Evolutionary conservation across 2,888 invertebrate species (phyloP).

Genomic region (Coelogynopora nodosa): DNA sequence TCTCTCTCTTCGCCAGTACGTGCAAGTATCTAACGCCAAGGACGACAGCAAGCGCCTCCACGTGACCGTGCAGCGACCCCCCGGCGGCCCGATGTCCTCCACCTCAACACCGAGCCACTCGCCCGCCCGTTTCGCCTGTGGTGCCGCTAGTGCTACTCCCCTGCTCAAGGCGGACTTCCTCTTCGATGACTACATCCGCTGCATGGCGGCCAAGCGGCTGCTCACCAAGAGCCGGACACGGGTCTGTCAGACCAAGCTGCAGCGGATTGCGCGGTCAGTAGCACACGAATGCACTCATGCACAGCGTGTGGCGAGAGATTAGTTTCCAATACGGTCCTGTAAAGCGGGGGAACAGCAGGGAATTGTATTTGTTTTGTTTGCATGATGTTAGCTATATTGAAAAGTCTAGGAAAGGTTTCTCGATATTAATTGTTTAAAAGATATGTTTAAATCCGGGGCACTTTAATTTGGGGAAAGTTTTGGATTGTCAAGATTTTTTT

Average conservation of each 20-base stretch:
- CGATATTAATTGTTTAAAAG: too few relatives aligned
- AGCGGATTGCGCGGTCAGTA: constrained; percentile 37
- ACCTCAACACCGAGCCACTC: neutral
- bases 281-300: too few relatives aligned
- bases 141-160: neutral
- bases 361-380: too few relatives aligned
- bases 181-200: constrained; percentile 96
- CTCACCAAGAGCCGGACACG: constrained; percentile 61
- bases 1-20: constrained; percentile 69
- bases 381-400: too few relatives aligned
- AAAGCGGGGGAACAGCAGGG: too few relatives aligned
- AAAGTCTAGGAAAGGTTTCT: too few relatives aligned
- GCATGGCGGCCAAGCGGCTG: constrained; percentile 96
- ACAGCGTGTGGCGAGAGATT: too few relatives aligned
- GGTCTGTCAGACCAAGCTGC: constrained; percentile 38
- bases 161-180: constrained; percentile 76
- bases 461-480: too few relatives aligned
- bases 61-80: constrained; percentile 77
- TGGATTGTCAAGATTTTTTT: too few relatives aligned
- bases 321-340: too few relatives aligned
- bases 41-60: constrained; percentile 92
- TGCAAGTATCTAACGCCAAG: constrained; percentile 89
- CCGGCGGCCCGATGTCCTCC: constrained; percentile 64
- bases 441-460: too few relatives aligned
- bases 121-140: neutral